These are phyloP conservation scores for Meiosimyza decipiens DNA, from an alignment of 2,888 invertebrate genomes.

Conservation along the genomic window DNA sequence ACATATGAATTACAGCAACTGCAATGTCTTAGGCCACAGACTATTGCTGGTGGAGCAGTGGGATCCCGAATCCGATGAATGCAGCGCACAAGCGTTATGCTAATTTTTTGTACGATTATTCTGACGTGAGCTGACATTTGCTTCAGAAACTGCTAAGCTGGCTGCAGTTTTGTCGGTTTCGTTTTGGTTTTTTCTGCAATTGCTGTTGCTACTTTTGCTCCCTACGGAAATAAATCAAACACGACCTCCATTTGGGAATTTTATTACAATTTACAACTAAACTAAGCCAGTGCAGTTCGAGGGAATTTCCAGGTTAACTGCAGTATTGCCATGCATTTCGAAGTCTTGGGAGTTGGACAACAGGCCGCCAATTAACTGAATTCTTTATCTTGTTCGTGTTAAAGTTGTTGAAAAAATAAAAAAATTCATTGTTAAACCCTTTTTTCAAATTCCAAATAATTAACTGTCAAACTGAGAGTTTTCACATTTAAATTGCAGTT, in stretches of 20 bases:
- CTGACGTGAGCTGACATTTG: slow-evolving; percentile 36
- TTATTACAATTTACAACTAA: slow-evolving; percentile 35
- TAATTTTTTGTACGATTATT: slow-evolving; percentile 37
- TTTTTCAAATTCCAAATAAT: too few species aligned
- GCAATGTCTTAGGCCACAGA: neutral
- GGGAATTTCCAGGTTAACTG: neutral
- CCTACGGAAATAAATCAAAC: neutral
- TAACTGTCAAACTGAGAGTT: too few species aligned
- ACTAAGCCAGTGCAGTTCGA: slow-evolving; percentile 19
- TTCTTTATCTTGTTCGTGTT: too few species aligned
- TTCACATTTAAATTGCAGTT: too few species aligned
- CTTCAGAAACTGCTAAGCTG: slow-evolving; percentile 14
- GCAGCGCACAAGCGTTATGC: slow-evolving; percentile 34
- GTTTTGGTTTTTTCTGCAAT: neutral
- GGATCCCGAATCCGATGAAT: neutral
- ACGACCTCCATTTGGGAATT: slow-evolving; percentile 30
- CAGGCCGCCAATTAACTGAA: slow-evolving; percentile 21
- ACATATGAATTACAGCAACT: too few species aligned
- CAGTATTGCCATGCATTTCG: neutral
- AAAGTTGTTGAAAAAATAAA: too few species aligned
- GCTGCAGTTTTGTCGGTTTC: neutral
- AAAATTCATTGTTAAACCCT: too few species aligned
- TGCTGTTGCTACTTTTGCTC: neutral
- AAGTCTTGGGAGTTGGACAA: neutral
- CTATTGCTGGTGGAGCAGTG: slow-evolving; percentile 14